Base-by-base conservation (phyloP, 2,113 vertebrate genomes). In the Sinocyclocheilus anophthalmus region DNA sequence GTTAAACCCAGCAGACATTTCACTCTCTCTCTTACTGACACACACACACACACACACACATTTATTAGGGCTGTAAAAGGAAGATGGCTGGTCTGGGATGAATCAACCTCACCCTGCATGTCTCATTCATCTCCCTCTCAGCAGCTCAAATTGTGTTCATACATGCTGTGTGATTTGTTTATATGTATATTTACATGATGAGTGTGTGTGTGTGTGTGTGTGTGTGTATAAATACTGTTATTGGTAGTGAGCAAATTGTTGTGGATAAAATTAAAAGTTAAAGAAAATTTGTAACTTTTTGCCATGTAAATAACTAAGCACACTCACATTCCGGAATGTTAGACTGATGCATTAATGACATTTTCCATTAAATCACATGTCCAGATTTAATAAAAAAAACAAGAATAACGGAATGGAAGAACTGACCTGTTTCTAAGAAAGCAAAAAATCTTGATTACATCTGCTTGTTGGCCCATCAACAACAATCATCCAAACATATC, bases 121-220 rank as follows among this genome's bases (percentile, higher is more conserved):
- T 11, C 16, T 86, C 37, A 79, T 45, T 61, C 22, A 84, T 37
- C 76, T 88, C 87, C 55, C 30, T 75, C 10, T 65, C 83, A 83
- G 11, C 83, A 53, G 87, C 39, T 86, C 75, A 83, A 42, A 18
- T 16, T 50, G 55, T 69, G 22, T 83, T 65, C 72, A 65, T 82
- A 18, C 65, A 42, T 77, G 22, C 48, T 69, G 12, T 42, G 45
- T 53, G 59, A 76, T 59, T 20, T 48, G 76, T 48, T 37, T 42
- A 53, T 57, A 30, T 3, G 14, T 69, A 22, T 61, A 45, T 55
- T 50, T 61, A 18, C 57, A 73, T 55, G 55, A 16, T 45, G 22
- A 16, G 83, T 76, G 24, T 50, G 4, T 76, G 55, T 33, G n/a
- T 18, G 26, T 26, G 83, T 76, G 24, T 50, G 4, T 76, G 83